phyloP scores from a whole-genome alignment of 23 tunicate species.

The Oikopleura dioica region DNA sequence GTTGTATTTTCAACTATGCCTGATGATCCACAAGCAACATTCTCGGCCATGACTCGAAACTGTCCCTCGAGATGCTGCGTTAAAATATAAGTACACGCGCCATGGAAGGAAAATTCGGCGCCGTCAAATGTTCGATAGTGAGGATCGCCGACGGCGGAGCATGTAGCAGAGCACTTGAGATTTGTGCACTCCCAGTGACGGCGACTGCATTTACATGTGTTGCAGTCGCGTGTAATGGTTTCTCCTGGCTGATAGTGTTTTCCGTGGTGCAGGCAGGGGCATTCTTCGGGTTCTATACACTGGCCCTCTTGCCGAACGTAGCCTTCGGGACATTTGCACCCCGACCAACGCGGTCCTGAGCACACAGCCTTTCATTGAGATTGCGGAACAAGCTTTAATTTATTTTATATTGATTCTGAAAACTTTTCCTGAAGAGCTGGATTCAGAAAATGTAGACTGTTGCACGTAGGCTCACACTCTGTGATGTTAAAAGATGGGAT shows the following conservation, averaged over 20 bases:
- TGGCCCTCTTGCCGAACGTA: constrained; percentile 5
- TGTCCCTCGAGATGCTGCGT: neutral
- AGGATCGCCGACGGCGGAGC: constrained; percentile 39
- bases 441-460: neutral
- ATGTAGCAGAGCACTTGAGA: constrained; percentile 25
- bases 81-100: neutral
- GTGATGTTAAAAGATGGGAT: neutral
- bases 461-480: neutral
- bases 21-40: constrained; percentile 33
- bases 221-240: constrained; percentile 29
- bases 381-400: no score
- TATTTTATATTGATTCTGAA: no score
- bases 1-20: no score
- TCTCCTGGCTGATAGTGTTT: constrained; percentile 15
- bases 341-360: neutral
- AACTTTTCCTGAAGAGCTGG: no score
- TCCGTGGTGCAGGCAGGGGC: constrained; percentile 41
- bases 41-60: constrained; percentile 29
- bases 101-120: constrained; percentile 39
- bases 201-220: constrained; percentile 33
- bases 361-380: no score
- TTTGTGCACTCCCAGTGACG: constrained; percentile 36
- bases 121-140: constrained; percentile 62
- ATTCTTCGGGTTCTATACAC: constrained; percentile 23
- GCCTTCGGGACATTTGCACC: neutral